Percentiles rank a stretch among this genome's conserved stretches.
phyloP scores from a whole-genome alignment of 1,140 invertebrate genomes.

The Lepidotrigona ventralis region DNA sequence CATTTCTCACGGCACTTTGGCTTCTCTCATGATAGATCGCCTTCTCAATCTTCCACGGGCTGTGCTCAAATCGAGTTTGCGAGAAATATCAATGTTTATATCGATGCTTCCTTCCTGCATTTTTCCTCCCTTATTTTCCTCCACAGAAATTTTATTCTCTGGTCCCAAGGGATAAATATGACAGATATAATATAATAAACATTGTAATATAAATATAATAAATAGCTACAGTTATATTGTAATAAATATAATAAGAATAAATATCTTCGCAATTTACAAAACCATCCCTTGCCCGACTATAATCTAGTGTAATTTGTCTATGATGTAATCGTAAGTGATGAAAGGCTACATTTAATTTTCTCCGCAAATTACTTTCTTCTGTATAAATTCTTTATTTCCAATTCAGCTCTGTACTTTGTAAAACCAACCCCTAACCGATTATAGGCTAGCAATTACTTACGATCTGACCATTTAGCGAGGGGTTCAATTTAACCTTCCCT shows the following conservation, averaged over 20 bases:
- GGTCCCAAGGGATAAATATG: background rate
- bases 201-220: too few species aligned
- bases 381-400: background rate
- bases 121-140: too few species aligned
- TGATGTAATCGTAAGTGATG: too few species aligned
- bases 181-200: too few species aligned
- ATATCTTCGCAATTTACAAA: too few species aligned
- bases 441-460: background rate
- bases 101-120: background rate
- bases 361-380: background rate
- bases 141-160: background rate
- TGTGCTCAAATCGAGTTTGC: slow-evolving; percentile 18
- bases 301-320: too few species aligned
- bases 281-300: too few species aligned
- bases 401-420: background rate
- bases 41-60: background rate
- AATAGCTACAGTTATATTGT: too few species aligned
- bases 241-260: too few species aligned
- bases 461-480: background rate
- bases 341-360: too few species aligned
- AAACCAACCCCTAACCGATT: background rate
- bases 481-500: background rate
- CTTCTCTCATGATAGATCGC: background rate
- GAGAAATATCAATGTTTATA: slow-evolving; percentile 12
- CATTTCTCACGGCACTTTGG: slow-evolving; percentile 36